A percentile compares a stretch with the other conserved stretches of the same genome.
Evolutionary conservation across 2,888 invertebrate species (phyloP).

Genomic region (Synanthedon myopaeformis): DNA sequence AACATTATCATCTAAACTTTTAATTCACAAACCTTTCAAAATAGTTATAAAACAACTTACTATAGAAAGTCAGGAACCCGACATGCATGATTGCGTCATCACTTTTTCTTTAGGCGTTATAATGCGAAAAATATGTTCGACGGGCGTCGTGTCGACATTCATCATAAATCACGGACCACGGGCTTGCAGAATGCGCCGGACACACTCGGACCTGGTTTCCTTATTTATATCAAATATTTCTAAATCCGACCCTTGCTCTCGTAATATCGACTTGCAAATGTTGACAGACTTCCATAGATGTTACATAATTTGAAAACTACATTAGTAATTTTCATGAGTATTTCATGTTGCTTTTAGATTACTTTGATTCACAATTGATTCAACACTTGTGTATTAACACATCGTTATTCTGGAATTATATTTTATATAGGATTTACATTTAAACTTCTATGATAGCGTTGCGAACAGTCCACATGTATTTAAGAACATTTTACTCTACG

Average conservation of each 20-base stretch:
- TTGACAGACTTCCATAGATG: too few relatives aligned
- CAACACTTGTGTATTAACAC: too few relatives aligned
- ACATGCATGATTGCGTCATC: conserved; percentile 26
- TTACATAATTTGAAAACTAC: too few relatives aligned
- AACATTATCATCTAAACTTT: too few relatives aligned
- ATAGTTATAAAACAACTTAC: neutral
- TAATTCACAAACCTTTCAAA: too few relatives aligned
- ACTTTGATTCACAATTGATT: too few relatives aligned
- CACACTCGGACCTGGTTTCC: neutral
- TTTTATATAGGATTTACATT: too few relatives aligned
- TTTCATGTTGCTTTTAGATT: too few relatives aligned
- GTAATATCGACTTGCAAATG: too few relatives aligned
- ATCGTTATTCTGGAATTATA: too few relatives aligned
- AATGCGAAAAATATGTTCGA: conserved; percentile 45
- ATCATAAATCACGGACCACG: conserved; percentile 31
- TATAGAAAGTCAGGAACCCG: conserved; percentile 14
- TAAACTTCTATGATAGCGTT: conserved; percentile 2
- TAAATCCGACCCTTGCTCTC: neutral
- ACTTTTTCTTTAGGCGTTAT: conserved; percentile 23
- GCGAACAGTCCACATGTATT: conserved; percentile 44
- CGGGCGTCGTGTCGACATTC: conserved; percentile 17
- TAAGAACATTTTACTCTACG: conserved; percentile 35
- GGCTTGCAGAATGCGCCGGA: conserved; percentile 15
- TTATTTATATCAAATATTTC: neutral
- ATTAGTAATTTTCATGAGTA: too few relatives aligned